phyloP scores from a whole-genome alignment of 2,888 invertebrate species.

The Drosophila greeni region DNA sequence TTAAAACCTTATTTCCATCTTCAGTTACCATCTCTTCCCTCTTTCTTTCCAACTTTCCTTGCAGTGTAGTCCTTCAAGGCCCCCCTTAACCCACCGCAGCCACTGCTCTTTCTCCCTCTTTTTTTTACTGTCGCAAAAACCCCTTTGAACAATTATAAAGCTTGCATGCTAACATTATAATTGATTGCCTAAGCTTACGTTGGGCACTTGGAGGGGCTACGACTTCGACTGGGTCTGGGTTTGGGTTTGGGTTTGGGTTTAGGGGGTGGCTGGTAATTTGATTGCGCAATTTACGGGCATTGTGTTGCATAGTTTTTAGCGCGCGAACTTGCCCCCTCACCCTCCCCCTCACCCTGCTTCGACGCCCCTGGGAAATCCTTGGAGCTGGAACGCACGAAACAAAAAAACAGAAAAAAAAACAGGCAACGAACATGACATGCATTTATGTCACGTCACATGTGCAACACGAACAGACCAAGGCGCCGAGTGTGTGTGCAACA shows the following conservation, averaged over 20 bases:
- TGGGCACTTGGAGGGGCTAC: conserved; percentile 4
- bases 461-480: conserved; percentile 58
- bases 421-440: conserved; percentile 75
- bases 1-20: neutral
- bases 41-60: neutral
- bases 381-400: conserved; percentile 45
- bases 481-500: conserved; percentile 60
- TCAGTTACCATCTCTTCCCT: neutral
- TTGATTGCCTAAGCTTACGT: conserved; percentile 69
- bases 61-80: conserved; percentile 1
- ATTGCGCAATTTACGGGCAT: conserved; percentile 76
- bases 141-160: conserved; percentile 54
- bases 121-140: conserved; percentile 12
- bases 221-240: too few species aligned
- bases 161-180: conserved; percentile 71
- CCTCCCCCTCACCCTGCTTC: neutral
- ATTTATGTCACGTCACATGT: conserved; percentile 77
- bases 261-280: conserved; percentile 57
- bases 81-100: neutral
- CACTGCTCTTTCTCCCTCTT: neutral
- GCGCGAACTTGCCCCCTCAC: conserved; percentile 54
- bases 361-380: conserved; percentile 15
- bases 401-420: conserved; percentile 43
- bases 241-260: too few species aligned
- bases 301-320: conserved; percentile 76